These are phyloP conservation scores for Magallana nippona DNA, from an alignment of 2,888 invertebrate genomes.

Conservation along the genomic window DNA sequence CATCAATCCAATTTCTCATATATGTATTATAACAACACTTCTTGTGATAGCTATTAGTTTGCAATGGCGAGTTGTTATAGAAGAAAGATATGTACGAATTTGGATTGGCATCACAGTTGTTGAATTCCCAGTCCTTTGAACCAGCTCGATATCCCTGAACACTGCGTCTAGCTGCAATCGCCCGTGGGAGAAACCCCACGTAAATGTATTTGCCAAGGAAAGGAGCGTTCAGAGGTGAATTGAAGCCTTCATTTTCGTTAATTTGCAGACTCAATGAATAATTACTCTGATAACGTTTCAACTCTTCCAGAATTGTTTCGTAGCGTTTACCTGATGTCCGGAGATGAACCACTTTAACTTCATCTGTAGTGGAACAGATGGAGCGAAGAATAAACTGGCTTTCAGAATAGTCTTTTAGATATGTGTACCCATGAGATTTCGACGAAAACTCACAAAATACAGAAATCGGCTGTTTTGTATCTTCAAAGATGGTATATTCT, in stretches of 20 bases:
- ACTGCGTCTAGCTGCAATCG: background rate
- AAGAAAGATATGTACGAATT: slow-evolving; percentile 50
- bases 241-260: background rate
- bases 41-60: slow-evolving; percentile 43
- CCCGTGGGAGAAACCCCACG: background rate
- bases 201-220: slow-evolving; percentile 13
- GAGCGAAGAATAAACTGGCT: background rate
- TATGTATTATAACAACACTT: slow-evolving; percentile 32
- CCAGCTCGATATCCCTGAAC: slow-evolving; percentile 37
- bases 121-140: slow-evolving; percentile 46
- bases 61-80: slow-evolving; percentile 39
- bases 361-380: background rate
- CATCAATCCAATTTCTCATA: slow-evolving; percentile 47
- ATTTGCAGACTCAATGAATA: slow-evolving; percentile 11
- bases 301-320: background rate
- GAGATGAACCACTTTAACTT: background rate
- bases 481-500: background rate
- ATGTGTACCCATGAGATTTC: background rate
- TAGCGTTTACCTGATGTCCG: background rate
- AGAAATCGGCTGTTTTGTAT: background rate
- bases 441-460: slow-evolving; percentile 21
- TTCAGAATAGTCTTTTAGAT: background rate
- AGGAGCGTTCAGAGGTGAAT: background rate
- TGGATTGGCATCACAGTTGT: slow-evolving; percentile 52
- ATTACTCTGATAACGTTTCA: background rate